Conservation (phyloP, 1,140 invertebrate genomes). For the Drosophila sechellia region DNA sequence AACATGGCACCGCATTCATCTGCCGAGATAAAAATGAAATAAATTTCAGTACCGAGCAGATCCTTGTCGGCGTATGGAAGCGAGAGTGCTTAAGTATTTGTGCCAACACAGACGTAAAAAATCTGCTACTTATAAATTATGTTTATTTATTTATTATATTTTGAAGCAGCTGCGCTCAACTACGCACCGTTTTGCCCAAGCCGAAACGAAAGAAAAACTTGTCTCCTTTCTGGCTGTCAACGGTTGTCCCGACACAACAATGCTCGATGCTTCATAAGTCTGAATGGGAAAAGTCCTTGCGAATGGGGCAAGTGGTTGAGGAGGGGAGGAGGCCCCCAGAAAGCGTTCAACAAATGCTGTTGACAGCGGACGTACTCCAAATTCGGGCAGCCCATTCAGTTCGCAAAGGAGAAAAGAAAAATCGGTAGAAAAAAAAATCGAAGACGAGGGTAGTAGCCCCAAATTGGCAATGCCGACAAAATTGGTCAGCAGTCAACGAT, state of each 20-base stretch:
- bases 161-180: constrained; percentile 77
- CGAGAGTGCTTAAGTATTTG: constrained; percentile 63
- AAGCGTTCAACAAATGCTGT: constrained; percentile 75
- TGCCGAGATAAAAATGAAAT: constrained; percentile 44
- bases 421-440: constrained; percentile 14
- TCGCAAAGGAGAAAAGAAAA: constrained; percentile 17
- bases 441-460: constrained; percentile 67
- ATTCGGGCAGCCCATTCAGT: constrained; percentile 54
- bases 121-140: constrained; percentile 83
- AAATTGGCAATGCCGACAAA: constrained; percentile 71
- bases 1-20: constrained; percentile 65
- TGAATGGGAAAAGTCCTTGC: constrained; percentile 33
- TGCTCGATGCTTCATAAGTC: constrained; percentile 68
- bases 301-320: too few species aligned
- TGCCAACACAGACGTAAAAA: constrained; percentile 78
- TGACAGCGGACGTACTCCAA: constrained; percentile 72
- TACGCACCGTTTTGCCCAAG: constrained; percentile 71
- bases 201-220: constrained; percentile 41
- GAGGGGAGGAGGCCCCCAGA: constrained; percentile 22
- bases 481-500: constrained; percentile 52
- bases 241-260: constrained; percentile 54
- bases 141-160: constrained; percentile 84
- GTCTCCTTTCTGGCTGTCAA: constrained; percentile 55
- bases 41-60: constrained; percentile 22
- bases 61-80: constrained; percentile 29